Conservation (phyloP, 2,797 vertebrate genomes). For the Smutsia temminckii region DNA sequence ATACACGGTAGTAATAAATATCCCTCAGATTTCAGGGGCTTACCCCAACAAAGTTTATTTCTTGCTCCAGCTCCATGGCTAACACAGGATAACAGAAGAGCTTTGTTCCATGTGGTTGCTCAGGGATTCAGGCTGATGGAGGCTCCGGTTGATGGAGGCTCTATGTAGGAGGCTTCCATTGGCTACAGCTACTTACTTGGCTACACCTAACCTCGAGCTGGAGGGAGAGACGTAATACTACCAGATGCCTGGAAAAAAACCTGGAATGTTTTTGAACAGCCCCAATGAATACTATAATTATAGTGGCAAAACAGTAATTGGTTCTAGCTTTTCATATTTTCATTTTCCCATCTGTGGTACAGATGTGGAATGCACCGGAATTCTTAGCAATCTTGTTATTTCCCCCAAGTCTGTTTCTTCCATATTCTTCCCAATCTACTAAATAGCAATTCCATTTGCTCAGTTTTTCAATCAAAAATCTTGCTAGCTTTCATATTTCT, state of each 20-base stretch:
- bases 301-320: constrained; percentile 32
- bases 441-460: constrained; percentile 23
- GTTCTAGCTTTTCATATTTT: constrained; percentile 55
- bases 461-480: not conserved
- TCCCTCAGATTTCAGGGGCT: not conserved
- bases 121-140: not conserved
- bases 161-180: not conserved
- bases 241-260: constrained; percentile 22
- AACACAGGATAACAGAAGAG: not conserved
- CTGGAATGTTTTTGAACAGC: not conserved
- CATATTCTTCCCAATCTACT: not conserved
- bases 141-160: not conserved
- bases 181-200: not conserved
- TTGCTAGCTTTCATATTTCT: not conserved
- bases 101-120: not conserved
- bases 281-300: constrained; percentile 33
- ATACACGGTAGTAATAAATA: not conserved
- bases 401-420: not conserved
- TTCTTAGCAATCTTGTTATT: constrained; percentile 24
- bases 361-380: constrained; percentile 38
- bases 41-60: not conserved
- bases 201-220: not conserved
- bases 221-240: not conserved
- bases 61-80: not conserved
- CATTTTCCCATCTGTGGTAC: constrained; percentile 19